Percentiles rank a stretch among this genome's conserved stretches.
These are phyloP conservation scores for Nymphicus hollandicus DNA, from an alignment of 2,113 vertebrate genomes.

Conservation along the genomic window DNA sequence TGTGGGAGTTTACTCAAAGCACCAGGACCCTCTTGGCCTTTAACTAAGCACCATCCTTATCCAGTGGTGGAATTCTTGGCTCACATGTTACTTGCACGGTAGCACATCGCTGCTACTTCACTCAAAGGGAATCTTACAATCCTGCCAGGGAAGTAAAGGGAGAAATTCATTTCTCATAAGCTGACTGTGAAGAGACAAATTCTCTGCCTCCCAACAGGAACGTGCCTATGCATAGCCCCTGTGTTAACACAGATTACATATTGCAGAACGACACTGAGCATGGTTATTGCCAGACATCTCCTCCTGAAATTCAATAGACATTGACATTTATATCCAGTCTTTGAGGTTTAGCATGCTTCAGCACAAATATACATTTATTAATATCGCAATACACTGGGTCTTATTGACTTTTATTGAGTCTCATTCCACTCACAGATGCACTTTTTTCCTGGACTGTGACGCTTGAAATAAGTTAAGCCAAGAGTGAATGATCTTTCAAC, in stretches of 20 bases:
- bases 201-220: conserved; percentile 16
- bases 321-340: conserved; percentile 48
- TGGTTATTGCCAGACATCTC: background rate
- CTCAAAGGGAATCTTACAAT: conserved; percentile 12
- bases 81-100: background rate
- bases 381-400: background rate
- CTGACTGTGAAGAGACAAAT: conserved; percentile 40
- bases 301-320: conserved; percentile 44
- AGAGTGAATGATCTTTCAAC: background rate
- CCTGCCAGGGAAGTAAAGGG: background rate
- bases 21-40: background rate
- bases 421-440: background rate
- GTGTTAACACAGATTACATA: conserved; percentile 35
- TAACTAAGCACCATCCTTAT: background rate
- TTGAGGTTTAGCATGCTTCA: conserved; percentile 35
- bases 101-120: background rate
- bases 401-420: background rate
- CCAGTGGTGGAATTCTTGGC: background rate
- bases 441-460: background rate
- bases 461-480: conserved; percentile 11
- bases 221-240: conserved; percentile 14
- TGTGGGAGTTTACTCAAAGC: background rate
- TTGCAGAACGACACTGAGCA: background rate
- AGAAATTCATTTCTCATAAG: conserved; percentile 31
- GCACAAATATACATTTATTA: conserved; percentile 45